These are phyloP conservation scores for Rhadina sibilatrix DNA, from an alignment of 2,113 vertebrate genomes.

Conservation along the genomic window DNA sequence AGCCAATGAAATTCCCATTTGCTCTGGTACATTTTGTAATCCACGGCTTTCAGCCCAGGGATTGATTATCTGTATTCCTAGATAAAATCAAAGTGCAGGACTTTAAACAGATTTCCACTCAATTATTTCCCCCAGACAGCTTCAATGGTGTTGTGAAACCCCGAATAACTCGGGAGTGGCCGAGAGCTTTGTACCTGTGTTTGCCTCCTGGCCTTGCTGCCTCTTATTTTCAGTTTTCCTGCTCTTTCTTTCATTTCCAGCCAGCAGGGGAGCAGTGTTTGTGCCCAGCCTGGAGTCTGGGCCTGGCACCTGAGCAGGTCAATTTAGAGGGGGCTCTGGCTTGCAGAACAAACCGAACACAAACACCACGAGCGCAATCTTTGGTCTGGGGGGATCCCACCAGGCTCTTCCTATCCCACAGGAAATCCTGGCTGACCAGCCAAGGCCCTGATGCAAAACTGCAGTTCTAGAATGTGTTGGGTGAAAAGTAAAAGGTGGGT, in stretches of 20 bases:
- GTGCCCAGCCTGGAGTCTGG: background rate
- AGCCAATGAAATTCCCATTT: slow-evolving; percentile 27
- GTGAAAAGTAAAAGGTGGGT: background rate
- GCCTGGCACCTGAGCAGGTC: background rate
- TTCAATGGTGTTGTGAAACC: background rate
- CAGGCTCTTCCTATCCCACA: background rate
- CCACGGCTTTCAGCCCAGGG: background rate
- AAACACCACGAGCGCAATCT: rapidly evolving
- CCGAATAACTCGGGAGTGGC: background rate
- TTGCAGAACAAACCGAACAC: background rate
- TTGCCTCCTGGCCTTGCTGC: background rate
- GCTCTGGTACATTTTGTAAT: background rate
- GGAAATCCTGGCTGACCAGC: background rate
- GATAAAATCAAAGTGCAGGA: slow-evolving; percentile 29
- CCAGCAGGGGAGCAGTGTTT: background rate
- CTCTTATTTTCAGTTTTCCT: background rate
- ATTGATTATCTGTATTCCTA: slow-evolving; percentile 33
- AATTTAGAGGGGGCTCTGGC: background rate
- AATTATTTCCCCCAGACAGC: background rate
- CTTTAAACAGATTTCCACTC: slow-evolving; percentile 6
- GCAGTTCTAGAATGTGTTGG: background rate
- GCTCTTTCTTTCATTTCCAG: background rate
- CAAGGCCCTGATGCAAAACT: background rate
- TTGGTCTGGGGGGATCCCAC: background rate
- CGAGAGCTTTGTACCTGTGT: background rate